phyloP scores from a whole-genome alignment of 2,888 invertebrate species.

The Thecophora atra region DNA sequence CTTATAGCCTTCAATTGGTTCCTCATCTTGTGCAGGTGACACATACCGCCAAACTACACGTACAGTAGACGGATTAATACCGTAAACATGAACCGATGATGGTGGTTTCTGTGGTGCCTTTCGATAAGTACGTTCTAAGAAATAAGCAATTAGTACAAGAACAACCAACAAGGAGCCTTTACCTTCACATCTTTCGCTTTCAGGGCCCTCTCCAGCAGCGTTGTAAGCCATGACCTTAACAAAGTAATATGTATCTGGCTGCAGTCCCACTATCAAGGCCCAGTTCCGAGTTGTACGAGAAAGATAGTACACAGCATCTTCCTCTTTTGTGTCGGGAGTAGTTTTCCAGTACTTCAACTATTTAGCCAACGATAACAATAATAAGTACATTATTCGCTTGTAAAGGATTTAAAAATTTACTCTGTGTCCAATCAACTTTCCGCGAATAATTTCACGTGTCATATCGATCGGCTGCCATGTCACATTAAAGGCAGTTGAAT shows the following conservation, averaged over 20 bases:
- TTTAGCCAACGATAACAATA: constrained; percentile 2
- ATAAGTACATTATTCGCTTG: background rate
- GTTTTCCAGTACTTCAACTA: constrained; percentile 91
- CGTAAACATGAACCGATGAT: constrained; percentile 86
- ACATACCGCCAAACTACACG: constrained; percentile 94
- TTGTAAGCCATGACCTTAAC: constrained; percentile 97
- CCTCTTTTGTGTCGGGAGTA: constrained; percentile 75
- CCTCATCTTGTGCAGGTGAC: constrained; percentile 88
- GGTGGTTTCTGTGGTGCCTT: constrained; percentile 96
- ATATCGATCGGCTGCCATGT: constrained; percentile 90
- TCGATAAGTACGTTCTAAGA: constrained; percentile 81
- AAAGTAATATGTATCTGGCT: constrained; percentile 91
- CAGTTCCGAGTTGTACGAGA: constrained; percentile 84
- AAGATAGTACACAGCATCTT: constrained; percentile 83
- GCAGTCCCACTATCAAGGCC: constrained; percentile 91
- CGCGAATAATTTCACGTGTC: constrained; percentile 83
- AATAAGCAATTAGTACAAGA: constrained; percentile 34
- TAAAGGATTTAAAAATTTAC: constrained; percentile 64
- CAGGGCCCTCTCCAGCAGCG: constrained; percentile 94
- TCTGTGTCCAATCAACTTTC: constrained; percentile 91
- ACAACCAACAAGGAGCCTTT: constrained; percentile 40
- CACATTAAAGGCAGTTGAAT: constrained; percentile 92
- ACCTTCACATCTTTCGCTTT: constrained; percentile 87
- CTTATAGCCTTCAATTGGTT: constrained; percentile 93
- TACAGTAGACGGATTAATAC: constrained; percentile 86